Evolutionary conservation across 1,140 invertebrate genomes (phyloP), one percentile per base, ranked within the genome.

Genomic region (Bombus breviceps): DNA sequence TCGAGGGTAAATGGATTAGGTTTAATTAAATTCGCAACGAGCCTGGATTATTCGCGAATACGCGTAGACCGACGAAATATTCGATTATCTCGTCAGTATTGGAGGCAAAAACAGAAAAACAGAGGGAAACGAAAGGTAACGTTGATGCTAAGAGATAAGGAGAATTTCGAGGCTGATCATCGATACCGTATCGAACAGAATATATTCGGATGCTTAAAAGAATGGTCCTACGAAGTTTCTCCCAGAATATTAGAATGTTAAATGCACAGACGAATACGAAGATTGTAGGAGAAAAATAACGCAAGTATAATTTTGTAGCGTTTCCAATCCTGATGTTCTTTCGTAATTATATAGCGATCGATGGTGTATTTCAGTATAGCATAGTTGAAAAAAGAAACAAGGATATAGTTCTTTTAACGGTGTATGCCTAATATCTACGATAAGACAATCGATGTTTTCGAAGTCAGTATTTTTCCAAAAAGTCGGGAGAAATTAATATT

Each of bases 11-110:
- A 85, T 85, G 83, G 83, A 85, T 85, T 85, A 80, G 68, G 32
- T 80, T 80, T 85, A 85, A 85, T 85, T 73, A 80, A 85, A 85
- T 85, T 85, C 77, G 32, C 57, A 34, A 57, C 68, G 53, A 53
- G 69, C 78, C 47, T 10, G 18, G 66, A 84, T 79, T 71, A 79
- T 78, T 41, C 76, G 37, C 47, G 8, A 22, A 64, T n/a, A 28
- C 34, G 47, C 32, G 69, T 43, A 10, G 10, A 12, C 47, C 25
- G 41, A 39, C 39, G 39, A 80, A 85, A 80, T 80, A 80, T 85
- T 85, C 41, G 62, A 83, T 83, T 53, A 71, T 57, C 41, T 15
- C 53, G 47, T 57, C 57, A 28, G 12, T 22, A 4, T 53, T 10
- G 5, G 62, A 66, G 13, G n/a, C 1, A 8, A 15, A 66, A 15